Conservation (phyloP, 2,113 vertebrate genomes). For the Crotalus tigris region DNA sequence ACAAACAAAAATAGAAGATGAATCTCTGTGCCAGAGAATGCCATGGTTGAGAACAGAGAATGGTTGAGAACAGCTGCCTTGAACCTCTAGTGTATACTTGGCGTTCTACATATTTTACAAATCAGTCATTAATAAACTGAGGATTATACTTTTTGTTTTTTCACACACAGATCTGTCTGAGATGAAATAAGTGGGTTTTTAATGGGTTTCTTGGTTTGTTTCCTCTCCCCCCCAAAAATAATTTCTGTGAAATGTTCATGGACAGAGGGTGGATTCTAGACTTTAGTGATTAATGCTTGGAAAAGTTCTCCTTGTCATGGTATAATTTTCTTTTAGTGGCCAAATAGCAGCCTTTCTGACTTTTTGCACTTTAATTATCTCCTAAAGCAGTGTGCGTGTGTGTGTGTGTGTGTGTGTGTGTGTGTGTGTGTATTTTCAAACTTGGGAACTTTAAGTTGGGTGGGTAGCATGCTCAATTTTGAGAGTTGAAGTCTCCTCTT, state of each 20-base stretch:
- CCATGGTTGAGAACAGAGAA: not conserved
- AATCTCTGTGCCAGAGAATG: not conserved
- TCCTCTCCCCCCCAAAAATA: too few relatives aligned
- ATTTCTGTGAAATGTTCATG: not conserved
- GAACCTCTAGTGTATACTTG: not conserved
- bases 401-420: not conserved
- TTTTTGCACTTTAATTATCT: not conserved
- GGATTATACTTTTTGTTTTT: not conserved
- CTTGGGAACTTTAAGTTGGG: not conserved
- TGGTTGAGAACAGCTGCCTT: constrained; percentile 10
- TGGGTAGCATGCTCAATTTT: not conserved
- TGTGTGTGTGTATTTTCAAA: not conserved
- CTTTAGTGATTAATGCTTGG: not conserved
- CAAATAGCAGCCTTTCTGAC: not conserved
- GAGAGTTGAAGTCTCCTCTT: not conserved
- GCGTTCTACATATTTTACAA: constrained; percentile 27
- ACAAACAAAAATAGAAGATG: constrained; percentile 26
- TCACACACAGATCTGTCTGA: not conserved
- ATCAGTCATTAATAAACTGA: constrained; percentile 33
- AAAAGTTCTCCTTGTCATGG: not conserved
- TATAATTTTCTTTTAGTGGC: not conserved
- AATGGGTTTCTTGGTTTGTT: not conserved
- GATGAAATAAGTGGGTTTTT: not conserved
- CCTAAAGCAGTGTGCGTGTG: not conserved
- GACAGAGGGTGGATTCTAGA: not conserved